phyloP scores from a whole-genome alignment of 1,140 invertebrate genomes.

The Orius insidiosus region DNA sequence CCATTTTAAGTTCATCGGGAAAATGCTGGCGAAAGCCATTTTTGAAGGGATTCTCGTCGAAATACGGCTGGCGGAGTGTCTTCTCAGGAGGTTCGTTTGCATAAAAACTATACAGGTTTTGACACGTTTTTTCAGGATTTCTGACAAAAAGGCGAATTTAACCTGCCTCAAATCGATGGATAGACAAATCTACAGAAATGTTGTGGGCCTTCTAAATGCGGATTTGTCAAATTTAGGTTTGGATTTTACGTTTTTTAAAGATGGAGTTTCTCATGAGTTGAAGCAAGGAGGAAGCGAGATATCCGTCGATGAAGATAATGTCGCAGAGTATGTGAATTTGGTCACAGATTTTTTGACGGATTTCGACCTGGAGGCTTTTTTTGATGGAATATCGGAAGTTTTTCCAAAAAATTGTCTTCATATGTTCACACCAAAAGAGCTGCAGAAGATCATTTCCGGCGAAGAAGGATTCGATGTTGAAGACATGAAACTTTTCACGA shows the following conservation, averaged over 20 bases:
- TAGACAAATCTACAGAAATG: conserved; percentile 76
- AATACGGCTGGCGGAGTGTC: conserved; percentile 83
- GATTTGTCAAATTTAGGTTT: conserved; percentile 66
- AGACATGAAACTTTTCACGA: conserved; percentile 69
- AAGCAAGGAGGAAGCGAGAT: conserved; percentile 80
- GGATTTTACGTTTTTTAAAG: conserved; percentile 84
- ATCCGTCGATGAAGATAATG: conserved; percentile 74
- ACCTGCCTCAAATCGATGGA: conserved; percentile 87
- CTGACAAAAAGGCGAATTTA: conserved; percentile 40
- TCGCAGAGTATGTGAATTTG: conserved; percentile 91
- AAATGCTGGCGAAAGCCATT: conserved; percentile 87
- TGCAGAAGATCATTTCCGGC: conserved; percentile 87
- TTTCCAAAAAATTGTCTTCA: conserved; percentile 79
- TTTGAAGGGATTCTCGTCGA: conserved; percentile 92
- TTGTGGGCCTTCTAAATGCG: conserved; percentile 66
- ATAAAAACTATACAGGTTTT: no score
- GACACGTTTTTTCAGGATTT: no score
- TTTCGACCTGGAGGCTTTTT: conserved; percentile 71
- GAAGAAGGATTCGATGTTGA: conserved; percentile 79
- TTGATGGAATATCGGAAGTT: conserved; percentile 64
- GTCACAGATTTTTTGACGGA: conserved; percentile 90
- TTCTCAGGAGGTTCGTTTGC: conserved; percentile 70
- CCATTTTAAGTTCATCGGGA: conserved; percentile 91
- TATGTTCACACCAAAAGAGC: conserved; percentile 87
- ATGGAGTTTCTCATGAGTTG: conserved; percentile 83